Conservation (phyloP, 2,888 invertebrate species). For the Hoplodrina ambigua region DNA sequence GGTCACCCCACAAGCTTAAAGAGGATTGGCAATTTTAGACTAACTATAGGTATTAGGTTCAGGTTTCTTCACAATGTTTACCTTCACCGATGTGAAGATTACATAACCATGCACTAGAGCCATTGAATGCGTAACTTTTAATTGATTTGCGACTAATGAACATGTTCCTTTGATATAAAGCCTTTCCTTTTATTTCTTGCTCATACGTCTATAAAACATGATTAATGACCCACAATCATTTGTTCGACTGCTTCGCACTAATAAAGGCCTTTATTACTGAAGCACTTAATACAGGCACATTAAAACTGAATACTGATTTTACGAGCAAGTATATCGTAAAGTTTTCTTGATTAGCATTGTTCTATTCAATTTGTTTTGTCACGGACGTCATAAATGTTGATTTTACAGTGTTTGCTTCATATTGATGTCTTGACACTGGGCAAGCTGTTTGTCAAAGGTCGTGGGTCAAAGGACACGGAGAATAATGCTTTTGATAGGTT, state of each 20-base stretch:
- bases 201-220: constrained; percentile 52
- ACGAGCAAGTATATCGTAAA: constrained; percentile 67
- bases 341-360: constrained; percentile 76
- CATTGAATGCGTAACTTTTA: constrained; percentile 8
- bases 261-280: constrained; percentile 50
- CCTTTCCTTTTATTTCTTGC: constrained; percentile 48
- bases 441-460: constrained; percentile 16
- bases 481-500: constrained; percentile 3
- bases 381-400: constrained; percentile 38
- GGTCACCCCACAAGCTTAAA: too few relatives aligned
- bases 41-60: too few relatives aligned
- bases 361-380: constrained; percentile 60
- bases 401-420: constrained; percentile 39
- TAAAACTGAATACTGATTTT: constrained; percentile 66
- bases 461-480: background rate
- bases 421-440: constrained; percentile 10
- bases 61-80: too few relatives aligned
- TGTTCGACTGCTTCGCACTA: constrained; percentile 61
- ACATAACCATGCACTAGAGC: background rate
- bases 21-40: too few relatives aligned
- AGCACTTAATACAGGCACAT: constrained; percentile 58
- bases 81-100: too few relatives aligned
- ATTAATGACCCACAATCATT: constrained; percentile 66
- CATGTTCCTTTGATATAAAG: constrained; percentile 14
- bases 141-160: constrained; percentile 35